Base-by-base conservation (phyloP, 2,797 vertebrate genomes). In the Girardinus metallicus region DNA sequence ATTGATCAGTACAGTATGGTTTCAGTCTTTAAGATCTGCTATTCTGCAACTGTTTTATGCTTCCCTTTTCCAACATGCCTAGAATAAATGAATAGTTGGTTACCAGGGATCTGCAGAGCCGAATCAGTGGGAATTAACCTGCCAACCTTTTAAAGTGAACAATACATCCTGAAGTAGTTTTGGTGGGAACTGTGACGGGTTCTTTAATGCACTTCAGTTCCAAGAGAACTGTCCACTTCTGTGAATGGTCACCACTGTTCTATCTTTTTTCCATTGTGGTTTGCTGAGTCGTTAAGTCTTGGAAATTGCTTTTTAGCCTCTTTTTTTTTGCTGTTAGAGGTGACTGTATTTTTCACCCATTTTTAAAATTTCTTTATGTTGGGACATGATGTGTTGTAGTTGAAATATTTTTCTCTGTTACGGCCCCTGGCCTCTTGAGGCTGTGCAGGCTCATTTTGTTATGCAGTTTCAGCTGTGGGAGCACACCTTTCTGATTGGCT, bases 141-240 rank as follows among this genome's bases (percentile, higher is more conserved):
- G 74, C 81, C 83, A 89, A n/a, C 53, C 29, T 55, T 78, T 75
- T 78, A 31, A 81, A 76, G 76, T 78, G 39, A 86, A 80, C 74
- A 75, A 31, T 81, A 71, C n/a, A 31, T 60, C n/a, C 47, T 34
- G 16, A 81, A 79, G 64, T 41, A 51, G 47, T 70, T 77, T 80
- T 64, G 85, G 26, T 36, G 29, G 62, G 46, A 83, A 36, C n/a
- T 3, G 73, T n/a, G 53, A 44, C 73, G 46, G 9, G 10, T 23
- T 73, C 43, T 55, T 66, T 51, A 81, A 83, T 47, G 79, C 44
- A 75, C 70, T 77, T 79, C 26, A 55, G 41, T 71, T 82, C 39
- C 44, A 43, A 43, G 34, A 75, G 57, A 53, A 53, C 51, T 66
- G 18, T 66, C 62, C 62, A 39, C 34, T 21, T 36, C 62, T 66